Base-by-base conservation (phyloP, 2,888 invertebrate species). In the Elysia crispata region DNA sequence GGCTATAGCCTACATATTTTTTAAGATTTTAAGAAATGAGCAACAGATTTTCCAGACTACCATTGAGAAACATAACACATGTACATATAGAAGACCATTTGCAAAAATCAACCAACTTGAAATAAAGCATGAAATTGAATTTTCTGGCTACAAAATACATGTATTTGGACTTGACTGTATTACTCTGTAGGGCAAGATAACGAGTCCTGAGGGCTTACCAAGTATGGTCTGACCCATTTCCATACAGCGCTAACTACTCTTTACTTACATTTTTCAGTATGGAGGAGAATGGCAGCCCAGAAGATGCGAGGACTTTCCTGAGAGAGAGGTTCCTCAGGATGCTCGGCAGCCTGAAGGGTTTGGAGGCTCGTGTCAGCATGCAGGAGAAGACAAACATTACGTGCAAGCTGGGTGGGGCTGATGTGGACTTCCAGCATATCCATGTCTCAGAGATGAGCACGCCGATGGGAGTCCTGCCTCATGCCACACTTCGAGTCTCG, bases 371-470 rank as follows among this genome's bases (percentile, higher is more conserved):
- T 11, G 83, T 90, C n/a, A 81, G 67, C 1, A 84, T 91, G 85
- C 85, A 87, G 31, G 89, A 88, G 66, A 88, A 88, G 57, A 87
- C 87, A 1, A 81, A 76, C 25, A 89, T 90, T 1, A 79, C 81
- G 1, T 89, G 90, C n/a, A 83, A 80, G 11, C 82, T 90, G 13
- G 94, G 95, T 95, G 0, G 97, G 96, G 93, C 94, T 97, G 91
- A 95, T 98, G 93, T 98, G 96, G 94, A 95, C 96, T 89, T 98
- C 97, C 92, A 95, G 97, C 86, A 96, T 95, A 79, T 96, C 97
- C 93, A 83, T 41, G 83, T 83, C 6, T 28, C 74, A 0, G 66
- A 81, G 30, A 54, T 83, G 70, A 74, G 84, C n/a, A 91, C 91
- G 0, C 90, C 90, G 0, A 89, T 91, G 78, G 91, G 90, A 15